Evolutionary conservation across 2,797 vertebrate species (phyloP), one percentile per base, ranked within the genome.

Genomic region (Peromyscus eremicus): DNA sequence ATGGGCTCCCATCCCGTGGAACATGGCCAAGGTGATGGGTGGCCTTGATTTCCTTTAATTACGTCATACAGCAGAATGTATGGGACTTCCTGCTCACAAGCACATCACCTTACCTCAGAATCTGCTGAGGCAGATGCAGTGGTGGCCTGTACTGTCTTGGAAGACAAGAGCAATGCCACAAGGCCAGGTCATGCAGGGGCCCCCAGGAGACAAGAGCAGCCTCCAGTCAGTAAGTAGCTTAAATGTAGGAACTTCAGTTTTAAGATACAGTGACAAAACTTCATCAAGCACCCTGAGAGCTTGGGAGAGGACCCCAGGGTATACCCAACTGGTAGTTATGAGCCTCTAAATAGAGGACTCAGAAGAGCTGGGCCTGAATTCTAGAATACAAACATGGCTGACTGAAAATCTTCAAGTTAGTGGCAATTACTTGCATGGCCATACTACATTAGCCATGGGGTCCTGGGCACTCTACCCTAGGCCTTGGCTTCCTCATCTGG

Each of bases 361-460:
- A 64, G 84, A 21, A 21, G 60, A 16, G 27, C 46, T 4, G 2
- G 25, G 25, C 23, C 7, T 43, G 2, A 6, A 49, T 12, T 23
- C 62, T 16, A 8, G 55, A 27, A 52, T n/a, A 76, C 23, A 34
- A 46, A 23, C 0, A 17, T 4, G 7, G 27, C 49, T 9, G n/a
- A 66, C 1, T 40, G 10, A 25, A 23, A 76, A 32, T 21, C 2
- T 19, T 37, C n/a, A 32, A n/a, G 16, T 17, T 21, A 10, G 32
- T n/a, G 27, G 66, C n/a, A 7, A 34, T 60, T 55, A 32, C 43
- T 40, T 52, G 40, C 1, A 6, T 43, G 6, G 25, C 5, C 23
- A 1, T 9, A 4, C 8, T 2, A 6, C 0, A 12, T 7, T 6
- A 21, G 60, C 46, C 73, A 10, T 7, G 0, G 0, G 43, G 21